phyloP scores from a whole-genome alignment of 1,140 invertebrate species.

The Ruditapes philippinarum region DNA sequence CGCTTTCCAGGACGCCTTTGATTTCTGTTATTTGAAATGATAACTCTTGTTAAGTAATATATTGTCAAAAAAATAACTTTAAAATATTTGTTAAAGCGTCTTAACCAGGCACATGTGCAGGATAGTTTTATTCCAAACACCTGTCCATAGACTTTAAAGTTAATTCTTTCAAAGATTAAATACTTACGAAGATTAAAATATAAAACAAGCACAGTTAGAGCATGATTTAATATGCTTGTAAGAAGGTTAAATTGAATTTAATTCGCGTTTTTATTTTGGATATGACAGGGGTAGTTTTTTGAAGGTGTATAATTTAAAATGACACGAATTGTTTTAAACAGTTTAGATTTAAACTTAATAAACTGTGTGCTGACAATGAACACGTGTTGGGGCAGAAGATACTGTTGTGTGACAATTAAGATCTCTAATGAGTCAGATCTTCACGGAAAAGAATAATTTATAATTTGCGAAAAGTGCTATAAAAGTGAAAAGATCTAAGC shows the following conservation, averaged over 20 bases:
- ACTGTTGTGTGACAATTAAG: too few species aligned
- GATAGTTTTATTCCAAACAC: not conserved
- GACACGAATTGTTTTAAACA: conserved; percentile 8
- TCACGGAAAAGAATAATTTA: too few species aligned
- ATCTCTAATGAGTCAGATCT: too few species aligned
- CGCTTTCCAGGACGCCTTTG: too few species aligned
- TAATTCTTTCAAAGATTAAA: not conserved
- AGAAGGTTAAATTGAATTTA: not conserved
- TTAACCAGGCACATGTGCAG: not conserved
- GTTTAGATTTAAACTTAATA: not conserved
- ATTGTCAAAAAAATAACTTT: too few species aligned
- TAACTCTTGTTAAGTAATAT: not conserved
- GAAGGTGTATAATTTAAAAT: not conserved
- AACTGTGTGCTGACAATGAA: not conserved
- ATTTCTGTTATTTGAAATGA: too few species aligned
- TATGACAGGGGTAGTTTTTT: not conserved
- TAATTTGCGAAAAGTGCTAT: too few species aligned
- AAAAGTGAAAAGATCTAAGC: too few species aligned
- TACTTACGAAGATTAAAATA: not conserved
- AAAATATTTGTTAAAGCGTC: too few species aligned
- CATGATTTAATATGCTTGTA: conserved; percentile 3
- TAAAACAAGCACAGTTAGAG: conserved; percentile 6
- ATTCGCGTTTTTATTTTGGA: not conserved
- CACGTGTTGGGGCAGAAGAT: not conserved
- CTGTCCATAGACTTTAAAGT: not conserved